These are phyloP conservation scores for Cryptotis parvus DNA, from an alignment of 2,113 vertebrate species.

Conservation along the genomic window DNA sequence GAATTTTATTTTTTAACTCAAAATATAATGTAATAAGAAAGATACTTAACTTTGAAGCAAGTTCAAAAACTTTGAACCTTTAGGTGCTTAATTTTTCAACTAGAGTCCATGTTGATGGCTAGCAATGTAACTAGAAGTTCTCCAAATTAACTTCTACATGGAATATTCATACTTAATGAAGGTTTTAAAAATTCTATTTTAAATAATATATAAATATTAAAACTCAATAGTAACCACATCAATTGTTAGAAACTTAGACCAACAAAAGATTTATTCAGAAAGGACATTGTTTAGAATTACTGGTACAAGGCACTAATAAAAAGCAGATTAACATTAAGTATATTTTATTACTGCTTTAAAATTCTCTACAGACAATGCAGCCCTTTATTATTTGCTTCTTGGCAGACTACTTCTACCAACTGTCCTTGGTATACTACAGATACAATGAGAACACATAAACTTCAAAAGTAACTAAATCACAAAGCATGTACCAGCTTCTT, in stretches of 20 bases:
- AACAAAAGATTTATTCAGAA: conserved; percentile 35
- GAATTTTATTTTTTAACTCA: not conserved
- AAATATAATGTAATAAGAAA: not conserved
- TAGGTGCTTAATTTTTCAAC: not conserved
- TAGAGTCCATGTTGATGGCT: not conserved
- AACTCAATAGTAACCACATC: not conserved
- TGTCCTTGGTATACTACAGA: not conserved
- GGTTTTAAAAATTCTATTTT: conserved; percentile 1
- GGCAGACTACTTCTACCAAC: not conserved
- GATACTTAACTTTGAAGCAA: not conserved
- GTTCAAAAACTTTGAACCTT: not conserved
- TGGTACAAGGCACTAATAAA: conserved; percentile 6
- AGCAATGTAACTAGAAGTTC: not conserved
- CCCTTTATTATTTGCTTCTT: not conserved
- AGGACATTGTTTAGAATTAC: conserved; percentile 25
- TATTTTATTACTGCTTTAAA: conserved; percentile 40
- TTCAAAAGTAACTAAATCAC: not conserved
- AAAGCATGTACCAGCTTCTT: not conserved
- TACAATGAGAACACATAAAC: not conserved
- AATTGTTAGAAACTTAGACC: conserved; percentile 19
- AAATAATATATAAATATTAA: not conserved
- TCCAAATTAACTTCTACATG: conserved; percentile 14
- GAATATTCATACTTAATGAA: not conserved
- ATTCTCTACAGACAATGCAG: not conserved
- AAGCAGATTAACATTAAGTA: conserved; percentile 2